Percentiles rank a stretch among this genome's conserved stretches.
Evolutionary conservation across 2,888 invertebrate species (phyloP).

Genomic region (Athetis lepigone): DNA sequence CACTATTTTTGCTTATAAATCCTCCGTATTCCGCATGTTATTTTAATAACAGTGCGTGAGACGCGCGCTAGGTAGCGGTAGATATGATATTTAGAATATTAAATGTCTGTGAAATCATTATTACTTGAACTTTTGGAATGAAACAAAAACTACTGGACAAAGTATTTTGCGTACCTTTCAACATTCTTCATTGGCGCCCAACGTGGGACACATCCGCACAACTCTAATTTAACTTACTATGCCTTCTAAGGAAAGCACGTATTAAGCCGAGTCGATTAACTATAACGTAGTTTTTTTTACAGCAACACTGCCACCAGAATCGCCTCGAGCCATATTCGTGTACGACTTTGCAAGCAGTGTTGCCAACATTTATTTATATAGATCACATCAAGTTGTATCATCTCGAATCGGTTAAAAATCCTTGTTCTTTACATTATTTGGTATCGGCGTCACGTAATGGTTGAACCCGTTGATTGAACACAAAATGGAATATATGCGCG

Average conservation of each 20-base stretch:
- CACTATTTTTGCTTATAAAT: too few species aligned
- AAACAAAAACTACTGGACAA: too few species aligned
- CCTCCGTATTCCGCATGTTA: too few species aligned
- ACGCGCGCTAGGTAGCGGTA: too few species aligned
- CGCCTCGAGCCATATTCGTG: conserved; percentile 25
- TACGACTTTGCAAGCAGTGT: conserved; percentile 34
- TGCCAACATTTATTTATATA: conserved; percentile 39
- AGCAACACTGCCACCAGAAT: conserved; percentile 45
- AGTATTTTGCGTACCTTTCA: too few species aligned
- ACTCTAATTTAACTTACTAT: conserved; percentile 52
- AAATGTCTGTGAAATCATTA: too few species aligned
- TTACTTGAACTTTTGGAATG: too few species aligned
- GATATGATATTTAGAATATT: too few species aligned
- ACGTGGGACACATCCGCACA: conserved; percentile 8
- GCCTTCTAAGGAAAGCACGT: conserved; percentile 69
- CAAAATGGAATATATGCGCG: conserved; percentile 46
- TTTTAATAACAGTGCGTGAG: too few species aligned
- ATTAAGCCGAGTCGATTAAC: conserved; percentile 54
- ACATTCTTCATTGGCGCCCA: conserved; percentile 20
- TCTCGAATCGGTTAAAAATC: conserved; percentile 9
- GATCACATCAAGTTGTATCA: conserved; percentile 44
- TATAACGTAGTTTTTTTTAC: conserved; percentile 43
- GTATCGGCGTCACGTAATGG: conserved; percentile 43
- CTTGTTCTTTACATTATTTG: conserved; percentile 26
- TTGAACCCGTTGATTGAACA: conserved; percentile 31